phyloP scores from a whole-genome alignment of 30 jellyfish, hydroid and myxozoan genomes.

The Hydractinia echinata region DNA sequence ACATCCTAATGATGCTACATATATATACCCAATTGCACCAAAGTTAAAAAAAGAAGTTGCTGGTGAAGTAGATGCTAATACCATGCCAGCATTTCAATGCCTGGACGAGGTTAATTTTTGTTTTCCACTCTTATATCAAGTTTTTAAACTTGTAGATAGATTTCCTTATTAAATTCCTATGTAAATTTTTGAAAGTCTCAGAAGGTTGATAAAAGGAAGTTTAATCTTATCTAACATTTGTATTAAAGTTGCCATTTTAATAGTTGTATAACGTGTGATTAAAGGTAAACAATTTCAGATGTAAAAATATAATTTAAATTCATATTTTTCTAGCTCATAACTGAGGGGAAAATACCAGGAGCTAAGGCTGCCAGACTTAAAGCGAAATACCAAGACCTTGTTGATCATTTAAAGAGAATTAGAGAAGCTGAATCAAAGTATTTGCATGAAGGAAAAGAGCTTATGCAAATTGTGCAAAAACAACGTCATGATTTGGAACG shows the following conservation, averaged over 20 bases:
- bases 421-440: constrained; percentile 61
- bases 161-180: neutral
- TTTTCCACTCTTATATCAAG: neutral
- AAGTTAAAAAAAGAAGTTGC: neutral
- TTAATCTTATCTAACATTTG: too few species aligned
- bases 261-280: too few species aligned
- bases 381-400: constrained; percentile 55
- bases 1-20: neutral
- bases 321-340: constrained; percentile 42
- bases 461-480: constrained; percentile 58
- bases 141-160: neutral
- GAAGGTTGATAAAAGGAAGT: neutral
- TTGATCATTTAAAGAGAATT: constrained; percentile 43
- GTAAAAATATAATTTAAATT: neutral
- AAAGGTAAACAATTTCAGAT: neutral
- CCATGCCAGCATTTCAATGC: constrained; percentile 19
- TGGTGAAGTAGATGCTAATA: neutral
- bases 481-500: constrained; percentile 59
- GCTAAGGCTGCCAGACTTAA: constrained; percentile 71
- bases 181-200: neutral
- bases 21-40: constrained; percentile 16
- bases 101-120: constrained; percentile 1
- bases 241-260: too few species aligned
- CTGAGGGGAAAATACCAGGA: constrained; percentile 63
- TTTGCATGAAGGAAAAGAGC: constrained; percentile 61